A percentile compares a stretch with the other conserved stretches of the same genome.
phyloP scores from a whole-genome alignment of 92 coral and sea anemone species.

The Phenganax marumi region DNA sequence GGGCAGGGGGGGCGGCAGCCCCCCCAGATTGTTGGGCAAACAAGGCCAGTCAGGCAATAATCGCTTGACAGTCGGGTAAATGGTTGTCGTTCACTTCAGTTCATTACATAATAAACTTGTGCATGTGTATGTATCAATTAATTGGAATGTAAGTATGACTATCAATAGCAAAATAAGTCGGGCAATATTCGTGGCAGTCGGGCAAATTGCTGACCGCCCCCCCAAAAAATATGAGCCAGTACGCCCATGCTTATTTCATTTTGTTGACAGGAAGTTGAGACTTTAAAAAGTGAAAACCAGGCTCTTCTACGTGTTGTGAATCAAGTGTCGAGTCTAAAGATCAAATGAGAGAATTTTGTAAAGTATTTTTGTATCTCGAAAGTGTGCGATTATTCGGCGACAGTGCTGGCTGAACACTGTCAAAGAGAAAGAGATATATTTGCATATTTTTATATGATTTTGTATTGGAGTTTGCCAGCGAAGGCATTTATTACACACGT shows the following conservation, averaged over 20 bases:
- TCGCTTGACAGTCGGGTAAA: no score
- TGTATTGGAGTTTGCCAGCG: slow-evolving; percentile 16
- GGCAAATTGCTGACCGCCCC: no score
- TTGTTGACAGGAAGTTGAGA: slow-evolving; percentile 69
- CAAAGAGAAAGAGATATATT: not conserved
- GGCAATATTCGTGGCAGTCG: no score
- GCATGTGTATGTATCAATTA: no score
- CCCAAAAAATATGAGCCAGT: no score
- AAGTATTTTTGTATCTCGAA: slow-evolving; percentile 22
- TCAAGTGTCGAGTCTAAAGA: slow-evolving; percentile 47
- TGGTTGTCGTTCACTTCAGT: no score
- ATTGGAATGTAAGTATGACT: no score
- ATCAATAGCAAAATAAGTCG: no score
- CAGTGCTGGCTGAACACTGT: not conserved
- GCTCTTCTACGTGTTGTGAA: slow-evolving; percentile 91
- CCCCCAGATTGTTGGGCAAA: no score
- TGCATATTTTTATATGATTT: slow-evolving; percentile 30
- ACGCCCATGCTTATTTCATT: not conserved
- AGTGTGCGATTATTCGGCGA: not conserved
- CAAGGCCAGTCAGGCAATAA: no score
- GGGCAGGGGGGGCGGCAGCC: no score
- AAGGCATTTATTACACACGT: not conserved
- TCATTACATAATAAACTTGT: no score
- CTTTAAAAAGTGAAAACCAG: slow-evolving; percentile 71
- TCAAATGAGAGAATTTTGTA: slow-evolving; percentile 21